Evolutionary conservation across 2,113 vertebrate genomes (phyloP), one percentile per base, ranked within the genome.

Genomic region (Tachysurus fulvidraco): DNA sequence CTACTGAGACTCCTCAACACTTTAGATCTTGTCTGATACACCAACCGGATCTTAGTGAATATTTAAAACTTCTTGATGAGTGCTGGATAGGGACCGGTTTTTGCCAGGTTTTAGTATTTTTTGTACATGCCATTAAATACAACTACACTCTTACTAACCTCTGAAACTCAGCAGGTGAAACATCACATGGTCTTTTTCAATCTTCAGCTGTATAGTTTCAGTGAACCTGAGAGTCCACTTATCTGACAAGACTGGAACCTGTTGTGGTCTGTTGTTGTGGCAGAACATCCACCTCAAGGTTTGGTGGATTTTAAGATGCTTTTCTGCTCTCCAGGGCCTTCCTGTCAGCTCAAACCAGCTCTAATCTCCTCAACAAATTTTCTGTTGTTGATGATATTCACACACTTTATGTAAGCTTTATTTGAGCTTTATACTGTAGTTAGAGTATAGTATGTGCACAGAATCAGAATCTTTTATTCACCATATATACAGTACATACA

Each of bases 1-100:
- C 60, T 77, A 81, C 69, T 82, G 54, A 69, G 79, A 71, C 25
- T 83, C 69, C 55, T 50, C 73, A 71, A 80, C 77, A 81, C 77
- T 83, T 60, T 41, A 86, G 69, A 86, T 74, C 65, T 62, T 60
- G 36, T 86, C 54, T 81, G 11, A 79, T 67, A 77, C n/a, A 36
- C 21, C 36, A 59, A 54, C 55, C 0, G 10, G 13, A 21, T 67
- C 44, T 69, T 52, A 21, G 41, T 69, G 46, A 67, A 54, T 83
- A 83, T 54, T 50, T 83, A 11, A 83, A 54, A 30, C 44, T 30
- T 69, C 62, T 14, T 52, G 23, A 73, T 81, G 10, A 60, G 21
- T 60, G 30, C 9, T 60, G 19, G 25, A 44, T 19, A 81, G 55
- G 17, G 28, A 57, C 25, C 1, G 4, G 25, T 78, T 78, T 30